Conservation (phyloP, 2,888 invertebrate species). For the Hetaerina titia region DNA sequence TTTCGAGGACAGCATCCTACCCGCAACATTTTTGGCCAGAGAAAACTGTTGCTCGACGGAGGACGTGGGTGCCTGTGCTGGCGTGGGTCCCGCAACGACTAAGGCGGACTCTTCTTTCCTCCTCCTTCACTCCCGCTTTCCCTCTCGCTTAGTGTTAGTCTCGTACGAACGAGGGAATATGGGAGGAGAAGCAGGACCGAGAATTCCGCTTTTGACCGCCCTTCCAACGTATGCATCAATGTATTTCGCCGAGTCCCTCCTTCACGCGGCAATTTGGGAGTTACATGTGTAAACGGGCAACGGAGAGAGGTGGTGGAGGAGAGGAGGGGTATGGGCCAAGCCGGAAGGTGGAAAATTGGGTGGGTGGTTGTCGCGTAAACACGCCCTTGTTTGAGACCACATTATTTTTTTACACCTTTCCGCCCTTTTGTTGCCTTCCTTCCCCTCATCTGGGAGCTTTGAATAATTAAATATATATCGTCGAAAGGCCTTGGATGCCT, state of each 20-base stretch:
- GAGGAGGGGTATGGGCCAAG: not conserved
- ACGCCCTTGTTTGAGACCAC: not conserved
- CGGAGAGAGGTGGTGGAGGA: not conserved
- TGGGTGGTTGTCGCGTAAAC: not conserved
- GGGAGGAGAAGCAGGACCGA: not conserved
- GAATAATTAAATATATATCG: constrained; percentile 7
- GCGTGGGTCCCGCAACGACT: no score
- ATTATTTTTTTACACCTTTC: not conserved
- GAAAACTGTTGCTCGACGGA: not conserved
- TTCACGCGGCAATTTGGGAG: constrained; percentile 5
- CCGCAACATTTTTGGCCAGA: not conserved
- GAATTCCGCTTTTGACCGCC: not conserved
- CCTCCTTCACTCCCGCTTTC: no score
- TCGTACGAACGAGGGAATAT: not conserved
- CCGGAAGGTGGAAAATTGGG: not conserved
- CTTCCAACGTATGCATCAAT: not conserved
- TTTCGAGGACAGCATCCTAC: not conserved
- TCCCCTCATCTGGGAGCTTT: not conserved
- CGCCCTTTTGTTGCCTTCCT: not conserved
- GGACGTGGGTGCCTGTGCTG: not conserved
- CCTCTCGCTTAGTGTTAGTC: no score
- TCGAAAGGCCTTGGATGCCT: not conserved
- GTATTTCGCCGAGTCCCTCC: not conserved
- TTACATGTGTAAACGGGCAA: no score
- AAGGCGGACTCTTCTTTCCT: no score